phyloP scores from a whole-genome alignment of 2,113 vertebrate species.

The Cygnus buccinator region DNA sequence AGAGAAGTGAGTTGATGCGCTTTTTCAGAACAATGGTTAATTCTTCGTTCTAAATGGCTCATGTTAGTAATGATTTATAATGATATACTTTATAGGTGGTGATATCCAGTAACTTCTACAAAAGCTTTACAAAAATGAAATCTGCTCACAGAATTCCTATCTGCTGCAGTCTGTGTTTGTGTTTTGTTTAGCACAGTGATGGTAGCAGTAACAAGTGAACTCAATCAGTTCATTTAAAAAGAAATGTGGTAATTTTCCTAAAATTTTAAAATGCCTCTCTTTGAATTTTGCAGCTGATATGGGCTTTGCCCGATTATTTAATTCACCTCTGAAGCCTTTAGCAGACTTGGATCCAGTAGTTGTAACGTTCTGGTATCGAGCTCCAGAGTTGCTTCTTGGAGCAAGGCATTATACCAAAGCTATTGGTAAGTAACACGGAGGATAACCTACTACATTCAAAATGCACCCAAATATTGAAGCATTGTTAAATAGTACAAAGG shows the following conservation, averaged over 20 bases:
- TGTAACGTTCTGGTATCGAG: conserved; percentile 99
- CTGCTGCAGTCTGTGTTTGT: not conserved
- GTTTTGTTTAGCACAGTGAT: conserved; percentile 44
- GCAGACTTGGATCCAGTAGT: conserved; percentile 99
- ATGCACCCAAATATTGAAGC: not conserved
- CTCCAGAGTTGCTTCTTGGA: conserved; percentile 96
- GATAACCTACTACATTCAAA: not conserved
- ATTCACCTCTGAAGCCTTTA: conserved; percentile 99
- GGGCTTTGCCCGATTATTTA: conserved; percentile 99
- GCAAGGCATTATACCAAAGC: conserved; percentile 99
- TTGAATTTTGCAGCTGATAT: conserved; percentile 91
- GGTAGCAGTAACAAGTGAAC: conserved; percentile 41
- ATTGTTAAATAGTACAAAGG: not conserved
- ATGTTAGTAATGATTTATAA: conserved; percentile 73
- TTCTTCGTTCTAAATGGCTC: conserved; percentile 38
- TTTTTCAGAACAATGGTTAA: conserved; percentile 68
- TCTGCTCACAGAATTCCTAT: not conserved
- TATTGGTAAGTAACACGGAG: conserved; percentile 90
- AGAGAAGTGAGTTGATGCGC: conserved; percentile 31
- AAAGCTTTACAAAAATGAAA: conserved; percentile 2
- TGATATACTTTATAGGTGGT: conserved; percentile 49
- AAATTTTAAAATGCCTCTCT: conserved; percentile 37
- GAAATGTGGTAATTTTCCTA: not conserved
- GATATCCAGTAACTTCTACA: conserved; percentile 38
- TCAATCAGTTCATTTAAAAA: not conserved